These are phyloP conservation scores for Thymelicus acteon DNA, from an alignment of 2,888 invertebrate genomes.

Conservation along the genomic window DNA sequence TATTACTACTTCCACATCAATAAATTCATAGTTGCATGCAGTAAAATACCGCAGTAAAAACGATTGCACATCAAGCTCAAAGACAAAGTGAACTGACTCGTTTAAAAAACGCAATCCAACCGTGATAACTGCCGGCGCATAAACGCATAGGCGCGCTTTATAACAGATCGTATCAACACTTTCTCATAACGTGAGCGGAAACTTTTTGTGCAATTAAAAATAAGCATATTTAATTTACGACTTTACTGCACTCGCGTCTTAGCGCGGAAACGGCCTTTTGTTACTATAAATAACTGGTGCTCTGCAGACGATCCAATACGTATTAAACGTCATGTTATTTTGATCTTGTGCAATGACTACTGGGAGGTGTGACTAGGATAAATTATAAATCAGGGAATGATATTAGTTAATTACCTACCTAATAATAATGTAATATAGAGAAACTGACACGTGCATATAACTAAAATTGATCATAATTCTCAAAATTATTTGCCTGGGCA, in stretches of 20 bases:
- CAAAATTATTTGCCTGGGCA: too few relatives aligned
- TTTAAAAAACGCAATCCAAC: conserved; percentile 47
- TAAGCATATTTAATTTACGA: conserved; percentile 52
- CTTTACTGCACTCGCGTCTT: conserved; percentile 49
- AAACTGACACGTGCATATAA: too few relatives aligned
- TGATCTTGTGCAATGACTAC: too few relatives aligned
- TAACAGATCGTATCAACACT: conserved; percentile 58
- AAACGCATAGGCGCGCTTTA: conserved; percentile 49
- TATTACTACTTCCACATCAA: too few relatives aligned
- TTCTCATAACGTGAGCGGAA: conserved; percentile 46
- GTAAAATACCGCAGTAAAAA: too few relatives aligned
- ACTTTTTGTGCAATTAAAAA: conserved; percentile 52
- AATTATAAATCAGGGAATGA: too few relatives aligned
- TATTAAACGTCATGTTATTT: neutral
- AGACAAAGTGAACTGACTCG: neutral
- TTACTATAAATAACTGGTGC: conserved; percentile 21
- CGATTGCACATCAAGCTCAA: neutral
- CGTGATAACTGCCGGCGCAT: conserved; percentile 49
- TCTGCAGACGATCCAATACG: neutral
- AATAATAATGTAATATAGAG: too few relatives aligned
- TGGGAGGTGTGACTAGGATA: too few relatives aligned
- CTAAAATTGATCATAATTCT: too few relatives aligned
- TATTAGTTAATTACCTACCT: too few relatives aligned
- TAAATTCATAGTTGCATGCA: too few relatives aligned
- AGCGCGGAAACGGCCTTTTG: conserved; percentile 42